These are phyloP conservation scores for Oriolus oriolus DNA, from an alignment of 2,113 vertebrate species.

Conservation along the genomic window DNA sequence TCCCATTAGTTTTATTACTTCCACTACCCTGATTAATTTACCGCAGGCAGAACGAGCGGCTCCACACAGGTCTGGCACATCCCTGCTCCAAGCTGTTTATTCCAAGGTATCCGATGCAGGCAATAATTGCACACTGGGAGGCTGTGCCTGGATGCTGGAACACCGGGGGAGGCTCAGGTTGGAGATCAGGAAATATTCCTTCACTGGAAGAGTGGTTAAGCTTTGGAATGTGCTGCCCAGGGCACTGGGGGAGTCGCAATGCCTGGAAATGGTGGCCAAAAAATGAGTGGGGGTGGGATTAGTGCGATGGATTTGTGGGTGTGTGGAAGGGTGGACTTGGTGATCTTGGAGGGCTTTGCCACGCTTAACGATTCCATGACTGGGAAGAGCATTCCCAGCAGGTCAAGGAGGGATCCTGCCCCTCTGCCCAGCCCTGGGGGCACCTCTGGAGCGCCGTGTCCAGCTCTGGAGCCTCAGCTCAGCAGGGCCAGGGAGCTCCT, in stretches of 20 bases:
- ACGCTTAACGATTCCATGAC: not conserved
- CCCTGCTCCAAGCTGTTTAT: not conserved
- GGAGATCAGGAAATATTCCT: not conserved
- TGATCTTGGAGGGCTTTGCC: not conserved
- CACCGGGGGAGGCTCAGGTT: not conserved
- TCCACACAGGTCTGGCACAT: not conserved
- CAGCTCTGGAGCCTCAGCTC: not conserved
- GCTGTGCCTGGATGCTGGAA: not conserved
- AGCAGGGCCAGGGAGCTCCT: not conserved
- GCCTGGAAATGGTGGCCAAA: not conserved
- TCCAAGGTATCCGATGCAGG: not conserved
- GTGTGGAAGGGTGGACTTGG: not conserved
- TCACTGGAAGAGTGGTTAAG: not conserved
- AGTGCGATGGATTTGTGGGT: accelerated
- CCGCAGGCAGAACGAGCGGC: not conserved
- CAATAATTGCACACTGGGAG: not conserved
- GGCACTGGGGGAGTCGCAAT: no score
- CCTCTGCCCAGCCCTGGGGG: not conserved
- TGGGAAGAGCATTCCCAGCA: not conserved
- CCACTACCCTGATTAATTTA: not conserved
- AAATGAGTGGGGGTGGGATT: not conserved
- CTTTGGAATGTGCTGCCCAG: not conserved
- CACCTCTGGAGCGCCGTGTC: not conserved
- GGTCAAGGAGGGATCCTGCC: not conserved
- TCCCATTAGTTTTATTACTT: not conserved